Percentiles rank a stretch among this genome's conserved stretches.
phyloP scores from a whole-genome alignment of 2,888 invertebrate genomes.

The Neocrepidodera transversa region DNA sequence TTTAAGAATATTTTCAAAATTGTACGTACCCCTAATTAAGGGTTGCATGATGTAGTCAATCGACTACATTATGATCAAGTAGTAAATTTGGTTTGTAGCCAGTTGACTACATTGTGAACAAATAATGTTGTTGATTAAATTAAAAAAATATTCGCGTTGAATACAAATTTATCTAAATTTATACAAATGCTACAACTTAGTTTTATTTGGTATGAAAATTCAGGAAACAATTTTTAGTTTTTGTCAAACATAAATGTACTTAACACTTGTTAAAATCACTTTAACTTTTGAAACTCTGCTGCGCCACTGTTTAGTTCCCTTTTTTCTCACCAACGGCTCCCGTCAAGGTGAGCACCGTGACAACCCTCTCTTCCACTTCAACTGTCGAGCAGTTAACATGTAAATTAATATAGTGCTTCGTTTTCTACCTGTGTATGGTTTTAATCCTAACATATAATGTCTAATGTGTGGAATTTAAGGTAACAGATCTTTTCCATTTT shows the following conservation, averaged over 20 bases:
- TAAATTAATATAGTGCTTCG: too few relatives aligned
- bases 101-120: slow-evolving; percentile 2
- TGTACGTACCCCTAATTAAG: slow-evolving; percentile 8
- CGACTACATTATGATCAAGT: slow-evolving; percentile 1
- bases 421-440: too few relatives aligned
- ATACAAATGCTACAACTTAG: neutral
- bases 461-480: too few relatives aligned
- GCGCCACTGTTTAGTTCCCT: too few relatives aligned
- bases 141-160: neutral
- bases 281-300: too few relatives aligned
- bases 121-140: neutral
- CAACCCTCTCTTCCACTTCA: too few relatives aligned
- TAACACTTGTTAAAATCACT: too few relatives aligned
- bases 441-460: too few relatives aligned
- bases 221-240: slow-evolving; percentile 12
- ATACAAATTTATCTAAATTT: neutral
- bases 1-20: slow-evolving; percentile 9
- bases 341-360: too few relatives aligned
- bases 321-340: too few relatives aligned
- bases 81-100: neutral
- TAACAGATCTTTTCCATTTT: too few relatives aligned
- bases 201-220: slow-evolving; percentile 9
- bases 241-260: slow-evolving; percentile 4
- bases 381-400: too few relatives aligned
- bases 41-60: slow-evolving; percentile 1